A percentile compares a stretch with the other conserved stretches of the same genome.
These are phyloP conservation scores for Epinephelus fuscoguttatus DNA, from an alignment of 2,113 vertebrate genomes.

Conservation along the genomic window DNA sequence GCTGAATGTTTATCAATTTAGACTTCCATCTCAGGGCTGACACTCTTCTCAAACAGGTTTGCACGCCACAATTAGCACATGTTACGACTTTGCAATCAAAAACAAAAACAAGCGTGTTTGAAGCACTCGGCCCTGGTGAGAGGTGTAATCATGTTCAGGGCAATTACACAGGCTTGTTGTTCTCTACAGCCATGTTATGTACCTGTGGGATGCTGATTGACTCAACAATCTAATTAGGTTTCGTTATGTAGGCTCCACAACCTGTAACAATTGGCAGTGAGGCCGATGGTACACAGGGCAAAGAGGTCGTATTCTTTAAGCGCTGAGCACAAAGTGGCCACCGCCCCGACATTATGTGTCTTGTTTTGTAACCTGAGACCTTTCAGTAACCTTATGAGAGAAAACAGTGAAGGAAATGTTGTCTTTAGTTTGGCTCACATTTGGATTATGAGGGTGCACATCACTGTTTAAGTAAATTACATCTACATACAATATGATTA, in stretches of 20 bases:
- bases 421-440: constrained; percentile 4
- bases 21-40: constrained; percentile 53
- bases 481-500: too few species aligned
- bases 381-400: not conserved
- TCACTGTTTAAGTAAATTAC: not conserved
- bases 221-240: constrained; percentile 84
- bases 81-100: constrained; percentile 78
- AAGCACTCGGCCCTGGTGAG: constrained; percentile 77
- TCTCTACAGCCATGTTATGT: constrained; percentile 77
- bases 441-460: not conserved
- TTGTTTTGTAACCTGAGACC: constrained; percentile 14
- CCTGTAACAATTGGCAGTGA: constrained; percentile 50
- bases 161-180: constrained; percentile 83
- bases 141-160: constrained; percentile 83
- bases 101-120: constrained; percentile 79
- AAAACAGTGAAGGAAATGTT: not conserved
- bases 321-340: constrained; percentile 35
- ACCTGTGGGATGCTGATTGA: constrained; percentile 84
- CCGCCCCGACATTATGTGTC: not conserved
- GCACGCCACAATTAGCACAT: constrained; percentile 73
- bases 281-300: constrained; percentile 41
- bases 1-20: constrained; percentile 57
- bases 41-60: constrained; percentile 57
- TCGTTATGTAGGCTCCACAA: constrained; percentile 68
- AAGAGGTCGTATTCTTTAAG: constrained; percentile 34